These are phyloP conservation scores for Mobula hypostoma DNA, from an alignment of 2,113 vertebrate species.

Conservation along the genomic window DNA sequence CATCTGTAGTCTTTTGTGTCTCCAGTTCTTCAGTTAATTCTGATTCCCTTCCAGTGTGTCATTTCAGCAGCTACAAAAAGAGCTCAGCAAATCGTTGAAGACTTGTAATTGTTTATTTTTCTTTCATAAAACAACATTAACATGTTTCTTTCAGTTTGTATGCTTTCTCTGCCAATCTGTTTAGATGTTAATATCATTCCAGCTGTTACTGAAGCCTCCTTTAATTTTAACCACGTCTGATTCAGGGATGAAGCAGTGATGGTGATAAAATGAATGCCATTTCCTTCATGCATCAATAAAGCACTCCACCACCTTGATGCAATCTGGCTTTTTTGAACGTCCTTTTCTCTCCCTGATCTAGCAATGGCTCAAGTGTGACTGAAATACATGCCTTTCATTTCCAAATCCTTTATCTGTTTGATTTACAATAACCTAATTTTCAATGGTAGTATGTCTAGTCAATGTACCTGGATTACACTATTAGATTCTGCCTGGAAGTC, in stretches of 20 bases:
- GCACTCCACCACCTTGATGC: background rate
- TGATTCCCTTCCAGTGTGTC: background rate
- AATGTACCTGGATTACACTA: background rate
- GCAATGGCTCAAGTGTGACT: background rate
- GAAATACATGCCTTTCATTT: too few relatives aligned
- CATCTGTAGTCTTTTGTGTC: too few relatives aligned
- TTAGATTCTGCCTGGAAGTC: background rate
- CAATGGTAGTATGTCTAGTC: background rate
- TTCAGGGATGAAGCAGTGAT: conserved; percentile 27
- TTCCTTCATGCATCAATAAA: conserved; percentile 8
- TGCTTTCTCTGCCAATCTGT: background rate
- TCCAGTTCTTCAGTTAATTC: background rate
- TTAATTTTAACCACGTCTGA: conserved; percentile 17
- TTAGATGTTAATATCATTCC: background rate
- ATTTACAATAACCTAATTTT: background rate
- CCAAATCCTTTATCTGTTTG: background rate
- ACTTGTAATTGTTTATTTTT: background rate
- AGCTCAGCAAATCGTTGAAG: background rate
- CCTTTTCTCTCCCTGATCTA: background rate
- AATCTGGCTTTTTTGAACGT: background rate
- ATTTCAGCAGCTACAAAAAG: conserved; percentile 1
- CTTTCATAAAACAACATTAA: conserved; percentile 17
- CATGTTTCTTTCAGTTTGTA: conserved; percentile 10
- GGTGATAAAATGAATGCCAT: background rate
- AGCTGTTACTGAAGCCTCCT: background rate